Evolutionary conservation across 2,797 vertebrate genomes (phyloP).

Genomic region (Phyllotis vaccarum): DNA sequence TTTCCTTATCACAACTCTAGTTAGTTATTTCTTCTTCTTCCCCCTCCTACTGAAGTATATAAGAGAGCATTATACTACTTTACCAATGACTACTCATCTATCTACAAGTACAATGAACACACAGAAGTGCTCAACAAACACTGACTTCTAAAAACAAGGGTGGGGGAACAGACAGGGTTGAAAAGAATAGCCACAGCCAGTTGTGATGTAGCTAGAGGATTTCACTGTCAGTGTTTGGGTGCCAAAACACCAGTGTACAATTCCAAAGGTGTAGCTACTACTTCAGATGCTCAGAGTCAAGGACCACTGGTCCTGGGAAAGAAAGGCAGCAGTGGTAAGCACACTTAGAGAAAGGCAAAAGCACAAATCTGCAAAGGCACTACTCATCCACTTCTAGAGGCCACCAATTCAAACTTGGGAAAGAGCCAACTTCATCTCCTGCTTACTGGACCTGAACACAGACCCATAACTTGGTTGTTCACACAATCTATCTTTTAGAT

Average conservation of each 20-base stretch:
- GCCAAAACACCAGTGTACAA: background rate
- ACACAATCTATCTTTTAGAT: background rate
- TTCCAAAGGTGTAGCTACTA: background rate
- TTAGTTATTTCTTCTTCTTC: background rate
- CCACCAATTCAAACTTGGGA: background rate
- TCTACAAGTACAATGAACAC: background rate
- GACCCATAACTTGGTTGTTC: background rate
- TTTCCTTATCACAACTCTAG: background rate
- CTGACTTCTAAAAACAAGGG: constrained; percentile 4
- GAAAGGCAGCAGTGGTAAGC: background rate
- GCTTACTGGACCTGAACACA: background rate
- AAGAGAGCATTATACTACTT: background rate
- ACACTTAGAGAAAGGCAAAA: background rate
- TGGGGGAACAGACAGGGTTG: background rate
- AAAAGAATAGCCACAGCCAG: background rate
- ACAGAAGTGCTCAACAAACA: background rate
- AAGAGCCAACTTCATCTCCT: background rate
- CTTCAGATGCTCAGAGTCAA: background rate
- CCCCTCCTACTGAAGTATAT: background rate
- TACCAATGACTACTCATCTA: background rate
- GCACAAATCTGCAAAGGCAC: background rate
- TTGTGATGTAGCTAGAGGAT: background rate
- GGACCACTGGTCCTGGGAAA: background rate
- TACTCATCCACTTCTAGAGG: background rate
- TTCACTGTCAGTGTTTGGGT: background rate